Evolutionary conservation across 2,888 invertebrate species (phyloP).

Genomic region (Petrophora chlorosata): DNA sequence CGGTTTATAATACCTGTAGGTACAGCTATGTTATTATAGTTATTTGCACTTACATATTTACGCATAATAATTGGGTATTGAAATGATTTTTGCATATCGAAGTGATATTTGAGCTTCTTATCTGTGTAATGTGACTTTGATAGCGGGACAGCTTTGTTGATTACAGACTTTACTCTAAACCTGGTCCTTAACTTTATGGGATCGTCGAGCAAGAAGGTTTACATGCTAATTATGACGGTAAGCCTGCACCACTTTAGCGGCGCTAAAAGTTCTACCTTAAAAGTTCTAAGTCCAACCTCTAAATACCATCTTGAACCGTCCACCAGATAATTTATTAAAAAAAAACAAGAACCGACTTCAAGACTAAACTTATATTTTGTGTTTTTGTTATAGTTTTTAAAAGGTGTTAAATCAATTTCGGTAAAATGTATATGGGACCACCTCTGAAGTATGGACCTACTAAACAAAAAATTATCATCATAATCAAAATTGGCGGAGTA

Average conservation of each 20-base stretch:
- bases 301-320: no score
- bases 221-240: constrained; percentile 25
- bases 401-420: no score
- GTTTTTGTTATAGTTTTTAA: no score
- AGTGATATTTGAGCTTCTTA: constrained; percentile 12
- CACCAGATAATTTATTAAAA: no score
- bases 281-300: background rate
- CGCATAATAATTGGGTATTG: constrained; percentile 17
- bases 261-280: background rate
- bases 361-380: no score
- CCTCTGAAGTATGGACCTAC: no score
- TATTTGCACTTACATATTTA: constrained; percentile 10
- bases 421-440: no score
- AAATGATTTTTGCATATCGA: constrained; percentile 15
- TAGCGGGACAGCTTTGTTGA: constrained; percentile 12
- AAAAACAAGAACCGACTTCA: no score
- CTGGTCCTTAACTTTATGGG: constrained; percentile 16
- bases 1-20: no score
- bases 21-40: no score
- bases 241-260: constrained; percentile 7
- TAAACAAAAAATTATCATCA: no score
- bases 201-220: constrained; percentile 15
- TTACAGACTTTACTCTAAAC: constrained; percentile 11
- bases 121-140: constrained; percentile 11
- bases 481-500: no score